Conservation (phyloP, 2,113 vertebrate species). For the Chionodraco myersi region DNA sequence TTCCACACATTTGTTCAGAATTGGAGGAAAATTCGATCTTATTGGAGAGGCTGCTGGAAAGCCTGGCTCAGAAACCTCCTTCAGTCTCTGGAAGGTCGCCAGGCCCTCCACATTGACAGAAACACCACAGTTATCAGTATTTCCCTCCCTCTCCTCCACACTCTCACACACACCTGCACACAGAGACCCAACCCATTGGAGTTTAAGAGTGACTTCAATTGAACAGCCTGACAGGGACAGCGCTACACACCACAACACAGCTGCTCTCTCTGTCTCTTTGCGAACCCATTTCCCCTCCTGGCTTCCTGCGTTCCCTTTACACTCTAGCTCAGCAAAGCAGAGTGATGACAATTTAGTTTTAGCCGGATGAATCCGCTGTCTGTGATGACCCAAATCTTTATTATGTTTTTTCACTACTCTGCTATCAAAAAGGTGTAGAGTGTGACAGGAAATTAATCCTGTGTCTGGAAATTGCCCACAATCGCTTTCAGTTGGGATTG, state of each 20-base stretch:
- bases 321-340: constrained; percentile 66
- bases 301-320: constrained; percentile 69
- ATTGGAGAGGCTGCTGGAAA: constrained; percentile 52
- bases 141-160: not conserved
- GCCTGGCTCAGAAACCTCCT: constrained; percentile 53
- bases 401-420: constrained; percentile 36
- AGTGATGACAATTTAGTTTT: constrained; percentile 75
- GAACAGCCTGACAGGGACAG: constrained; percentile 67
- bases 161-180: constrained; percentile 51
- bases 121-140: constrained; percentile 46
- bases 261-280: constrained; percentile 62
- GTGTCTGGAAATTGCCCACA: constrained; percentile 51
- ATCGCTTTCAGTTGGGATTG: constrained; percentile 52
- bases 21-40: constrained; percentile 42
- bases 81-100: constrained; percentile 61
- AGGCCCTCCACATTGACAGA: constrained; percentile 43
- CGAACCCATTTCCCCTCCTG: constrained; percentile 67
- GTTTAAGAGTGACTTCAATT: constrained; percentile 75
- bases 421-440: constrained; percentile 36
- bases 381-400: constrained; percentile 71
- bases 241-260: constrained; percentile 67
- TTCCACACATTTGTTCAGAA: constrained; percentile 23
- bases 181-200: constrained; percentile 44
- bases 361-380: constrained; percentile 70
- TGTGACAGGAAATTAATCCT: constrained; percentile 40